Base-by-base conservation (phyloP, 2,888 invertebrate species). In the Leptothorax acervorum region DNA sequence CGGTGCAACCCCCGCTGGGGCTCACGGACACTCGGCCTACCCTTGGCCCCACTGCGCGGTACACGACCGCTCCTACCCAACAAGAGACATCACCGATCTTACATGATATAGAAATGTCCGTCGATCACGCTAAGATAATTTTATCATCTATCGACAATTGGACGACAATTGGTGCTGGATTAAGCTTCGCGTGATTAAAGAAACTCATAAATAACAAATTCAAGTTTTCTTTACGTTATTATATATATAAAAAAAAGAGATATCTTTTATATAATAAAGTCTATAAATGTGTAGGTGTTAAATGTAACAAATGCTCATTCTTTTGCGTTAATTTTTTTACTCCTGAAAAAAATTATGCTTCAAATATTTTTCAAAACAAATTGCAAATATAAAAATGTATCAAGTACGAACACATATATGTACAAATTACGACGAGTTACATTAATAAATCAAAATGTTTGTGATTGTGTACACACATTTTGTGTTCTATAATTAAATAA, bases 11-110 rank as follows among this genome's bases (percentile, higher is more conserved):
- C 94, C 94, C 94, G 92, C 92, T 94, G 91, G 94, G 93, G 93
- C 93, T 94, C 90, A 94, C 93, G 91, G 95, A 94, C 91, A 95
- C 91, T 94, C 94, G 94, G 93, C 94, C 93, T 91, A 94, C 92
- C 91, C 94, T 93, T 93, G 94, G 94, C 93, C 94, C 94, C 93
- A 94, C 92, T 91, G 94, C 92, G 93, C 95, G 95, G 93, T 94
- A 95, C 91, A 95, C 94, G 90, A 94, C 93, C 94, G 94, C 93
- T 94, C 94, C 95, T 94, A 94, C 93, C 92, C 94, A 94, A 94
- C 93, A 94, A 94, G 90, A 94, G 92, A 94, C 91, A 94, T 92
- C 90, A 93, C 90, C 89, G 88, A 92, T 94, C 91, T 92, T 92
- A 91, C 88, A 89, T 87, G 86, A 88, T 88, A 87, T 79, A 78